Percentiles rank a stretch among this genome's conserved stretches.
These are phyloP conservation scores for Mormyrops boulengeri DNA, from an alignment of 2,797 vertebrate species.

Conservation along the genomic window DNA sequence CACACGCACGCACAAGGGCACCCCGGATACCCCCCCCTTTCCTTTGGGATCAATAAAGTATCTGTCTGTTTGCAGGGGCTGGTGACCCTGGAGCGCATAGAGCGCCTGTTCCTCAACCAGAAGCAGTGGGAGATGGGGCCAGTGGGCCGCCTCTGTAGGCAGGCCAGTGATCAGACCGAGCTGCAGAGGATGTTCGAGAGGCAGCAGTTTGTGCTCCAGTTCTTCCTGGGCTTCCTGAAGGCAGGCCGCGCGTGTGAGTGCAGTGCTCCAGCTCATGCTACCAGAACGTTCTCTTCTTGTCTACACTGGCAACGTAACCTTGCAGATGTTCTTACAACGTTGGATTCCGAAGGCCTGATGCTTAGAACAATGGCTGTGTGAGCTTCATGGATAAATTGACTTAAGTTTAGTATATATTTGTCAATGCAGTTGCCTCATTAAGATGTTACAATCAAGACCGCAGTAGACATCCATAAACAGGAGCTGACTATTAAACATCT, in stretches of 20 bases:
- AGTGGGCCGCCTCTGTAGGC: slow-evolving; percentile 52
- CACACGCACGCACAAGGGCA: not conserved
- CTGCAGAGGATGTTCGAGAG: slow-evolving; percentile 44
- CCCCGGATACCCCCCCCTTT: not conserved
- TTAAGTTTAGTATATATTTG: not conserved
- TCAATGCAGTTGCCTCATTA: not conserved
- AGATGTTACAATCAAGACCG: not conserved
- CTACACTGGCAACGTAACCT: not conserved
- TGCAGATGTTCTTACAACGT: not conserved
- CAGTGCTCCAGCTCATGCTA: not conserved
- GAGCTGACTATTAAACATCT: not conserved
- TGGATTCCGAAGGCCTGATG: not conserved
- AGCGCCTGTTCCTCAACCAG: slow-evolving; percentile 64
- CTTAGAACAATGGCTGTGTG: not conserved
- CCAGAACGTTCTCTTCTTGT: not conserved
- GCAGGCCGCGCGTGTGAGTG: not conserved
- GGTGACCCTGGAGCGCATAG: slow-evolving; percentile 59
- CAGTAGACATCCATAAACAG: not conserved
- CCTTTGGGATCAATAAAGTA: not conserved
- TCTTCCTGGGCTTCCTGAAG: slow-evolving; percentile 61
- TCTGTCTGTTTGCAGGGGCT: slow-evolving; percentile 47
- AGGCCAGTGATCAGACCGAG: slow-evolving; percentile 31
- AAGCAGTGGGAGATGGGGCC: slow-evolving; percentile 53
- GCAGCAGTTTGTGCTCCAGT: slow-evolving; percentile 63
- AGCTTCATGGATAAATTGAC: not conserved